Evolutionary conservation across 1,140 invertebrate genomes (phyloP).

Genomic region (Oncopodura yosiiana): DNA sequence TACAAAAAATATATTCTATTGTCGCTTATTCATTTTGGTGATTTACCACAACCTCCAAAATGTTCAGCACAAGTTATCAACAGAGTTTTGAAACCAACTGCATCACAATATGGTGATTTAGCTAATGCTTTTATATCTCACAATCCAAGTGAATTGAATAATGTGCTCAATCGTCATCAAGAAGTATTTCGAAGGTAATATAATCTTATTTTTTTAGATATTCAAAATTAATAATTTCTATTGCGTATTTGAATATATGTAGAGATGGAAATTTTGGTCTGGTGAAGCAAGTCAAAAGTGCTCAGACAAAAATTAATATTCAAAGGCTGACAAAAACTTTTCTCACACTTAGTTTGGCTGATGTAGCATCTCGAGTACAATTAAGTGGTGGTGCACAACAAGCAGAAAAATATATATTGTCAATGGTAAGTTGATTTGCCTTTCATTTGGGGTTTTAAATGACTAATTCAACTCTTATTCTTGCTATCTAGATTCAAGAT

Average conservation of each 20-base stretch:
- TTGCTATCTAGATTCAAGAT: conserved; percentile 74
- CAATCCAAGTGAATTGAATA: conserved; percentile 59
- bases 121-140: conserved; percentile 69
- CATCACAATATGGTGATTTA: conserved; percentile 81
- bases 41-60: conserved; percentile 45
- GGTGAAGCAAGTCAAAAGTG: conserved; percentile 65
- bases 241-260: conserved; percentile 33
- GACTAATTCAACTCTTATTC: not conserved
- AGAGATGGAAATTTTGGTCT: conserved; percentile 50
- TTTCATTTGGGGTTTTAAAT: not conserved
- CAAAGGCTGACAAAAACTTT: conserved; percentile 95
- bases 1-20: conserved; percentile 94
- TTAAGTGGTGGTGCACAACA: conserved; percentile 62
- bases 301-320: conserved; percentile 92
- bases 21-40: conserved; percentile 81
- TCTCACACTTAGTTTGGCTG: conserved; percentile 81
- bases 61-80: conserved; percentile 30
- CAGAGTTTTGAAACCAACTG: conserved; percentile 80
- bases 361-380: conserved; percentile 85
- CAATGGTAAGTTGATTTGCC: conserved; percentile 77
- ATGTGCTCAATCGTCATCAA: conserved; percentile 62
- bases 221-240: not conserved
- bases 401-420: conserved; percentile 87
- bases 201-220: not conserved
- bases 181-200: conserved; percentile 56